Evolutionary conservation across 2,888 invertebrate species (phyloP).

Genomic region (Hydriomena furcata): DNA sequence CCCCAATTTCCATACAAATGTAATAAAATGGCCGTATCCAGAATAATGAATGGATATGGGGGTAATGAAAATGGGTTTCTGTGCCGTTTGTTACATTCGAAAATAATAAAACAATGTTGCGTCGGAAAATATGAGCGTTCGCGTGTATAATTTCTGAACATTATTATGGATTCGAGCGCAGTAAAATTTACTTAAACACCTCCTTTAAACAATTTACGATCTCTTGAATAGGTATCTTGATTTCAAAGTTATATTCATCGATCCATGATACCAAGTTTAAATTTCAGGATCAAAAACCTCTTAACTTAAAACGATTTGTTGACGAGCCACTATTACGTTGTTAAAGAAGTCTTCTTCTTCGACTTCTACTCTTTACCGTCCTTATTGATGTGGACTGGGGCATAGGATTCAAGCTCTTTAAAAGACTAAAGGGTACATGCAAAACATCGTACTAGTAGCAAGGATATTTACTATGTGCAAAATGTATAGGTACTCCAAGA

Average conservation of each 20-base stretch:
- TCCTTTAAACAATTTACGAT: background rate
- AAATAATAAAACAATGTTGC: constrained; percentile 37
- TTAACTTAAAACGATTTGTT: no score
- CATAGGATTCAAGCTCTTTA: background rate
- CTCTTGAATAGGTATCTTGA: background rate
- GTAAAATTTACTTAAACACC: background rate
- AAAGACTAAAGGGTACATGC: background rate
- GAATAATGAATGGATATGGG: constrained; percentile 57
- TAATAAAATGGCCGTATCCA: constrained; percentile 61
- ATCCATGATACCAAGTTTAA: no score
- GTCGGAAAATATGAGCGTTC: constrained; percentile 26
- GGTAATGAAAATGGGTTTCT: constrained; percentile 57
- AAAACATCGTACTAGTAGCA: background rate
- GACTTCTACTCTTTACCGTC: background rate
- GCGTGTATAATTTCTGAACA: constrained; percentile 17
- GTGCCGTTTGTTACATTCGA: constrained; percentile 48
- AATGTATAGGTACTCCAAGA: background rate
- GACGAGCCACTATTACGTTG: no score
- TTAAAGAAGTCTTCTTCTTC: background rate
- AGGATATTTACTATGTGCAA: background rate
- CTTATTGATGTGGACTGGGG: background rate
- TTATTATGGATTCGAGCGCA: no score
- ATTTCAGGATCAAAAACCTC: no score
- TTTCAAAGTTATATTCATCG: no score
- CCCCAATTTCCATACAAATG: constrained; percentile 66